phyloP scores from a whole-genome alignment of 2,113 vertebrate species.

The Siniperca chuatsi region DNA sequence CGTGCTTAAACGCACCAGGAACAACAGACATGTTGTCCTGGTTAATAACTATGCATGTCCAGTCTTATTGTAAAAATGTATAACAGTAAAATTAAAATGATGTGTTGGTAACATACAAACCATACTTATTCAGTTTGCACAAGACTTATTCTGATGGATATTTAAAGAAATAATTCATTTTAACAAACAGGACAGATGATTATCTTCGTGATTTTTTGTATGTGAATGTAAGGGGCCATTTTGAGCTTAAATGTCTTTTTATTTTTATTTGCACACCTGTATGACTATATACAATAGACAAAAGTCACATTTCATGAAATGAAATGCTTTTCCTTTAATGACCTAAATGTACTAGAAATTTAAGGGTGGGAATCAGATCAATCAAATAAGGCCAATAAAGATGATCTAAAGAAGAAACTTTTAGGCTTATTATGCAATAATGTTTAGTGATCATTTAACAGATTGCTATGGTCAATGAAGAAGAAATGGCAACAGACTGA shows the following conservation, averaged over 20 bases:
- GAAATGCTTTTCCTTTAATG: not conserved
- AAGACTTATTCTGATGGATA: not conserved
- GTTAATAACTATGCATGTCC: not conserved
- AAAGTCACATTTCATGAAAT: not conserved
- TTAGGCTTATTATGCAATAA: not conserved
- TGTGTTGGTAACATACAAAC: not conserved
- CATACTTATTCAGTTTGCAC: not conserved
- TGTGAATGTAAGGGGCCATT: too few species aligned
- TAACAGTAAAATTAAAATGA: not conserved
- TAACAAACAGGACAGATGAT: not conserved
- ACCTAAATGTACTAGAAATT: not conserved
- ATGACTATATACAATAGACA: not conserved
- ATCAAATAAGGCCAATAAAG: not conserved
- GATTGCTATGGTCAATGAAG: not conserved
- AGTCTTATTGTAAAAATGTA: not conserved
- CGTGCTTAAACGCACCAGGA: constrained; percentile 8
- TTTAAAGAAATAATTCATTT: not conserved
- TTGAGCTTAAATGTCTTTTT: too few species aligned
- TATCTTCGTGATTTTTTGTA: not conserved
- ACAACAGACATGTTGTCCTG: not conserved
- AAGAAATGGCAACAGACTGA: not conserved
- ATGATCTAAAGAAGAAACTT: not conserved
- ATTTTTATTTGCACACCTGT: too few species aligned
- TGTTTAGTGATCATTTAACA: not conserved
- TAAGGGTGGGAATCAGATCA: not conserved